phyloP scores from a whole-genome alignment of 2,888 invertebrate genomes.

The Hedya salicella region DNA sequence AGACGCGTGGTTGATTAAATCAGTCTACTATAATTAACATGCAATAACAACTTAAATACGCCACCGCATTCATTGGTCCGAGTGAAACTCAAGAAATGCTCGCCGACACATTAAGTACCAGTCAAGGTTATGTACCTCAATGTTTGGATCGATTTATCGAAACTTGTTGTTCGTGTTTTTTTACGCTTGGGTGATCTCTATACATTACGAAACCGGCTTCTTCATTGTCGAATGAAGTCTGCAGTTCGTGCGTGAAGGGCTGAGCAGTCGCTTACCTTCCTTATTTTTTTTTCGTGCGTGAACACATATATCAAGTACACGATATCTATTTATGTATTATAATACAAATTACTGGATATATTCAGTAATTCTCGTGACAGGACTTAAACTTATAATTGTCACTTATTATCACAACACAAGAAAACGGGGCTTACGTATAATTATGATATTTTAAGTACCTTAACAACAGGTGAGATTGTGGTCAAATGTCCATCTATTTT shows the following conservation, averaged over 20 bases:
- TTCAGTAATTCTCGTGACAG: too few relatives aligned
- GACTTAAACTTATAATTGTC: too few relatives aligned
- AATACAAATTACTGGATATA: too few relatives aligned
- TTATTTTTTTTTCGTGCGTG: slow-evolving; percentile 16
- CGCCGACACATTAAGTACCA: background rate
- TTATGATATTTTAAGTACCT: too few relatives aligned
- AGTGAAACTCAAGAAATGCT: background rate
- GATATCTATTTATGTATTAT: background rate
- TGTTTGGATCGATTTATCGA: slow-evolving; percentile 1
- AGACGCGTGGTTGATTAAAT: slow-evolving; percentile 8
- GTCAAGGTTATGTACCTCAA: slow-evolving; percentile 27
- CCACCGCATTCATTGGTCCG: slow-evolving; percentile 2
- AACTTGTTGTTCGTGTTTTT: slow-evolving; percentile 33
- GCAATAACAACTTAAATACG: slow-evolving; percentile 8
- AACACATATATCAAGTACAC: background rate
- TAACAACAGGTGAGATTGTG: too few relatives aligned
- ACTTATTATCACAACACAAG: too few relatives aligned
- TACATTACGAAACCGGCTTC: slow-evolving; percentile 38
- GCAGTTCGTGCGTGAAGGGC: slow-evolving; percentile 26
- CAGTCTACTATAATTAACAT: slow-evolving; percentile 7
- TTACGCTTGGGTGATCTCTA: slow-evolving; percentile 28
- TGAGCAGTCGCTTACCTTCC: slow-evolving; percentile 8
- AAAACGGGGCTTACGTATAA: too few relatives aligned
- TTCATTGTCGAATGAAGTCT: slow-evolving; percentile 23
- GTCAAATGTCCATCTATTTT: too few relatives aligned